These are phyloP conservation scores for Sphaerophoria taeniata DNA, from an alignment of 2,888 invertebrate species.

Conservation along the genomic window DNA sequence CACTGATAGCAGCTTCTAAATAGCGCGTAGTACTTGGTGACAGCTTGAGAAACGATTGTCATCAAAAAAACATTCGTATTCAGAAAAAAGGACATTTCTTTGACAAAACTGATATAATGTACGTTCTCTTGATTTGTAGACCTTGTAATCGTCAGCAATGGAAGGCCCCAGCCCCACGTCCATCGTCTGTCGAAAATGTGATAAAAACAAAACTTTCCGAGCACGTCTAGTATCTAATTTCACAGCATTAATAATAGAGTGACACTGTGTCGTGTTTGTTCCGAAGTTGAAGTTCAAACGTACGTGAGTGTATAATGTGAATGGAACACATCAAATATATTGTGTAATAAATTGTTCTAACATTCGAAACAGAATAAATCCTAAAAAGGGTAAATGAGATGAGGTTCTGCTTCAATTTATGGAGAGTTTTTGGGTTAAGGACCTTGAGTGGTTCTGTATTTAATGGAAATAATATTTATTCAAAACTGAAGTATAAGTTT, in stretches of 20 bases:
- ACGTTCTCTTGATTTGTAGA: slow-evolving; percentile 27
- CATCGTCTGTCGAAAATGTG: slow-evolving; percentile 5
- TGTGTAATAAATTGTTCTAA: slow-evolving; percentile 47
- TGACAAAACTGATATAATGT: slow-evolving; percentile 44
- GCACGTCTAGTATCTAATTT: slow-evolving; percentile 62
- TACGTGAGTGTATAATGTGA: slow-evolving; percentile 19
- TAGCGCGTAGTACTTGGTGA: not conserved
- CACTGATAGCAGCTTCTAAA: no score
- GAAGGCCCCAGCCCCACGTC: slow-evolving; percentile 1
- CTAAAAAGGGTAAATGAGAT: not conserved
- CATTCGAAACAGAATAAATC: not conserved
- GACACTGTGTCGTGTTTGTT: slow-evolving; percentile 13
- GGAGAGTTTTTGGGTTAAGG: slow-evolving; percentile 9
- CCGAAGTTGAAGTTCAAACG: not conserved
- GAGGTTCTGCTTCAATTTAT: slow-evolving; percentile 35
- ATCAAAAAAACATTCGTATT: slow-evolving; percentile 3
- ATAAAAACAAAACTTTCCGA: slow-evolving; percentile 30
- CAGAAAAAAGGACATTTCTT: slow-evolving; percentile 13
- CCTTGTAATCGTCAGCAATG: slow-evolving; percentile 9
- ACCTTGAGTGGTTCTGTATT: not conserved
- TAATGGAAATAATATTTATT: not conserved
- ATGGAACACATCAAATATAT: slow-evolving; percentile 15
- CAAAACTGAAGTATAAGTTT: slow-evolving; percentile 20
- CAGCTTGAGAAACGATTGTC: slow-evolving; percentile 44
- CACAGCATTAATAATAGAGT: slow-evolving; percentile 60